Percentiles rank a stretch among this genome's conserved stretches.
Conservation (phyloP, 2,113 vertebrate genomes). For the Malaclemys terrapin region DNA sequence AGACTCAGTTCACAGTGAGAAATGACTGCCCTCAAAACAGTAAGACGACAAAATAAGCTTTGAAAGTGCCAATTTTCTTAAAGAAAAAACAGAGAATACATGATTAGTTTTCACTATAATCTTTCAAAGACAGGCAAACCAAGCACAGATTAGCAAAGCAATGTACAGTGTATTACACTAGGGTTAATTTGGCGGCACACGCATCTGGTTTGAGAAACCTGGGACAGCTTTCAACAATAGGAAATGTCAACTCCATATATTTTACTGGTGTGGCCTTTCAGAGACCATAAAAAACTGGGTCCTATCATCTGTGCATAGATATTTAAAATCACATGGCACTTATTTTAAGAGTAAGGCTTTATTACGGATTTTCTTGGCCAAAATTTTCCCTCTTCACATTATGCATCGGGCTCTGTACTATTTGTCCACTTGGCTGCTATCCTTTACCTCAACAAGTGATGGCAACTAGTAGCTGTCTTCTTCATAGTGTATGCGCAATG, state of each 20-base stretch:
- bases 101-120: neutral
- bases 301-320: neutral
- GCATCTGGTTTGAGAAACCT: neutral
- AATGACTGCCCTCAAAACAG: neutral
- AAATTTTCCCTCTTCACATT: neutral
- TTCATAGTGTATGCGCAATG: too few relatives aligned
- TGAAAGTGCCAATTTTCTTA: neutral
- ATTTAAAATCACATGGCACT: neutral
- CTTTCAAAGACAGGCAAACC: neutral
- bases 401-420: neutral
- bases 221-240: neutral
- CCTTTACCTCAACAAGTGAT: neutral
- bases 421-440: neutral
- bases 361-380: neutral
- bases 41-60: neutral
- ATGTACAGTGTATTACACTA: neutral
- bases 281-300: neutral
- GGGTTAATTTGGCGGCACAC: neutral
- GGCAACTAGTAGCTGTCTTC: too few relatives aligned
- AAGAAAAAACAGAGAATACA: neutral
- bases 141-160: neutral
- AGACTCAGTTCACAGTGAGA: neutral
- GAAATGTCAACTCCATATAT: neutral
- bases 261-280: neutral
- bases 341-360: neutral